A percentile compares a stretch with the other conserved stretches of the same genome.
Evolutionary conservation across 2,797 vertebrate genomes (phyloP).

Genomic region (Chrysolophus pictus): DNA sequence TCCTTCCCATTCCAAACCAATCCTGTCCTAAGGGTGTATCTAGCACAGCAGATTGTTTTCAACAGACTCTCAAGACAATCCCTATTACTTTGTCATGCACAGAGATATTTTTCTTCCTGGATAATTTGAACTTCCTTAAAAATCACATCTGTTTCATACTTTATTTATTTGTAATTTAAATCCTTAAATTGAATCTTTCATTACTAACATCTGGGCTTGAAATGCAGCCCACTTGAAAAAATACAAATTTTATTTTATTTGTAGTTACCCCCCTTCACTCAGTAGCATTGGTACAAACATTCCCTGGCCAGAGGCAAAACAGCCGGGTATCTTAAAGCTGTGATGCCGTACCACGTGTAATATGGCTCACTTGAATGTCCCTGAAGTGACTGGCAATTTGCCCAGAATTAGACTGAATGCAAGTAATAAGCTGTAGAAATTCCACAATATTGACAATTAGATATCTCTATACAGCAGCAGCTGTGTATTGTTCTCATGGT

Average conservation of each 20-base stretch:
- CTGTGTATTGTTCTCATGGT: conserved; percentile 89
- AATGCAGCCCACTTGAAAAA: conserved; percentile 90
- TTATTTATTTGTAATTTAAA: conserved; percentile 93
- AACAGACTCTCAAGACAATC: conserved; percentile 88
- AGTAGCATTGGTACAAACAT: conserved; percentile 84
- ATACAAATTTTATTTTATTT: conserved; percentile 90
- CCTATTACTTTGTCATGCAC: conserved; percentile 88
- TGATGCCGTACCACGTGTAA: conserved; percentile 86
- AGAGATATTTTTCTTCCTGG: conserved; percentile 89
- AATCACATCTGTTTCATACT: conserved; percentile 92
- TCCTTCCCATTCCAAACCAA: conserved; percentile 87
- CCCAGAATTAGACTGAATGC: conserved; percentile 91
- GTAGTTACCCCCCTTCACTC: conserved; percentile 84
- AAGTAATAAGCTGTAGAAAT: conserved; percentile 90
- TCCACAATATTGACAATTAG: conserved; percentile 91
- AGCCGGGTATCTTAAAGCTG: conserved; percentile 89
- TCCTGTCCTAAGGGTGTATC: conserved; percentile 88
- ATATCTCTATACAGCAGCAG: conserved; percentile 89
- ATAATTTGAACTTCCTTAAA: conserved; percentile 92
- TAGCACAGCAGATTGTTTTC: conserved; percentile 88
- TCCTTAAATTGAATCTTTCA: conserved; percentile 91
- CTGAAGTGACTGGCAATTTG: conserved; percentile 90
- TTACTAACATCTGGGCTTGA: conserved; percentile 89
- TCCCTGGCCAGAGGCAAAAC: conserved; percentile 90
- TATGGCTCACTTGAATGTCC: conserved; percentile 88